A percentile compares a stretch with the other conserved stretches of the same genome.
Evolutionary conservation across 2,888 invertebrate genomes (phyloP).

Genomic region (Caenorhabditis angaria): DNA sequence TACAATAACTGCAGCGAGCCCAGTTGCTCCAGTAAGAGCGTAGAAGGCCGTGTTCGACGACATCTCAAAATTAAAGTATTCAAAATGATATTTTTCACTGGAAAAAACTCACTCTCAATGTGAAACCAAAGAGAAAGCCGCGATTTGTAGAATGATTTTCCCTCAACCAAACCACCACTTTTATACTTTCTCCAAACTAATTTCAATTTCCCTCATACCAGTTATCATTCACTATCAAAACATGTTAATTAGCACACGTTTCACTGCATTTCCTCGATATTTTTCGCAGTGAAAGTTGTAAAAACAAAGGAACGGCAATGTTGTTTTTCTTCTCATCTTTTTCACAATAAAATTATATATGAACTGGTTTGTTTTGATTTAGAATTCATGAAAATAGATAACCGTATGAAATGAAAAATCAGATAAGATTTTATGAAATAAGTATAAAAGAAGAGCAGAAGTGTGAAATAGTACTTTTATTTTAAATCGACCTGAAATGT

Average conservation of each 20-base stretch:
- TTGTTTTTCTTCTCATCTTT: neutral
- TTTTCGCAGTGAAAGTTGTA: conserved; percentile 1
- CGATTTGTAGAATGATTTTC: conserved; percentile 1
- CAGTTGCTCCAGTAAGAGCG: conserved; percentile 29
- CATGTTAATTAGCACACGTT: conserved; percentile 4
- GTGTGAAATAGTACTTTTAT: conserved; percentile 35
- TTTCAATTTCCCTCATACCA: neutral
- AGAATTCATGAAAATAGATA: neutral
- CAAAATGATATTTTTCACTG: neutral
- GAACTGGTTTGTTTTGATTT: neutral
- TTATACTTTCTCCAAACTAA: neutral
- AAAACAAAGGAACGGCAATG: neutral
- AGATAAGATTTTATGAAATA: conserved; percentile 10
- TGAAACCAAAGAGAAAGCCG: neutral
- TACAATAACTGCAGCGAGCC: conserved; percentile 26
- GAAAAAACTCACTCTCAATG: neutral
- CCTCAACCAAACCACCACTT: neutral
- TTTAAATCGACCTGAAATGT: conserved; percentile 39
- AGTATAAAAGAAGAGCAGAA: conserved; percentile 33
- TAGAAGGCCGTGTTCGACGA: conserved; percentile 33
- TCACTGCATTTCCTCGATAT: neutral
- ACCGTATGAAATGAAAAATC: neutral
- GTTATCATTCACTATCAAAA: neutral
- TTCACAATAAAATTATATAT: conserved; percentile 3
- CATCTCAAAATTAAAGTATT: neutral